Evolutionary conservation across 1,140 invertebrate species (phyloP), one percentile per base, ranked within the genome.

Genomic region (Magallana gigas): DNA sequence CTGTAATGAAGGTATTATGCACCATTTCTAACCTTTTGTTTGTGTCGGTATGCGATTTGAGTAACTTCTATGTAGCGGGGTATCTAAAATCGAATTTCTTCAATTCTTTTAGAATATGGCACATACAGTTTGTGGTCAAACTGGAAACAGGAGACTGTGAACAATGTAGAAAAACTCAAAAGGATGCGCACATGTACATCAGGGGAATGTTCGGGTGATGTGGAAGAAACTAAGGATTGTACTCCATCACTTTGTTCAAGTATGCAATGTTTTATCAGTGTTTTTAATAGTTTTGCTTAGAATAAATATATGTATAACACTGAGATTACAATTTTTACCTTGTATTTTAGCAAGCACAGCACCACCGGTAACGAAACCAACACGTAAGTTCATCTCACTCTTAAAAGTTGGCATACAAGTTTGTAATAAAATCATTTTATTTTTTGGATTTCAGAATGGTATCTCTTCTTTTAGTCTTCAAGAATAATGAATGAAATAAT

Each of bases 111-210:
- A 71, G 68, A 71, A 71, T 71, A 71, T 29, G 68, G 68, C n/a
- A 71, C 68, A 71, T 71, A 71, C 12, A 23, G 68, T 8, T 18
- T 29, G 12, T 71, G 68, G 68, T 71, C 68, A 23, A 71, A 71
- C 3, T 71, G 68, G 68, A 29, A 71, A 71, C 23, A 29, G 4
- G 68, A 71, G 3, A 71, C n/a, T 29, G 18, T 71, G 1, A 71
- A 71, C 1, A 71, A 71, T 23, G 68, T 71, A 11, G 23, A 71
- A 11, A 18, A 29, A 71, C 68, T 71, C 11, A 71, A 71, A 71
- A 18, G 68, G 1, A 71, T 5, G 23, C 68, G 68, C 11, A 23
- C 11, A 18, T 71, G 68, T 71, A 71, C 18, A 3, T 71, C 68
- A 8, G 23, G 8, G 8, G 68, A 71, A 71, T 71, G 68, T 8